Evolutionary conservation across 2,888 invertebrate genomes (phyloP).

Genomic region (Hyposoter didymator): DNA sequence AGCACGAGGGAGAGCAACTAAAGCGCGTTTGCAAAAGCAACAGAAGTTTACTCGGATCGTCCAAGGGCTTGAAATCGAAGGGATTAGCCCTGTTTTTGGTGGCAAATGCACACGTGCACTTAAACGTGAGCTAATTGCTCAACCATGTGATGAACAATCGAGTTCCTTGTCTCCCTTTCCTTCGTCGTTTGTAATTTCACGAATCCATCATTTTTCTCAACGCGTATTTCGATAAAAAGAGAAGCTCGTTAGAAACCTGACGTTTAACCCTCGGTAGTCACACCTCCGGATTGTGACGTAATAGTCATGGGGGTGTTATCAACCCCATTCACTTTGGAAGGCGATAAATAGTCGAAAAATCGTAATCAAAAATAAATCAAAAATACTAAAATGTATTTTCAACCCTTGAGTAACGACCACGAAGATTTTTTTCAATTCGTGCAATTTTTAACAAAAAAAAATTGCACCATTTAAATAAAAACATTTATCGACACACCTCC

Average conservation of each 20-base stretch:
- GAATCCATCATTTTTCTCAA: neutral
- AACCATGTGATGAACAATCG: slow-evolving; percentile 55
- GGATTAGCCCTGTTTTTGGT: slow-evolving; percentile 77
- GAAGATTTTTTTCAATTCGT: too few species aligned
- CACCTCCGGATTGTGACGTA: too few species aligned
- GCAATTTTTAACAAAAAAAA: too few species aligned
- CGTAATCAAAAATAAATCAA: too few species aligned
- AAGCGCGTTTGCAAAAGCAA: slow-evolving; percentile 42
- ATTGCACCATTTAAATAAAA: too few species aligned
- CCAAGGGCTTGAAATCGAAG: slow-evolving; percentile 62
- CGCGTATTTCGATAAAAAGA: neutral
- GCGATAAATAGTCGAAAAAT: too few species aligned
- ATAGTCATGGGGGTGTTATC: too few species aligned
- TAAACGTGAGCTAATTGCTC: slow-evolving; percentile 81
- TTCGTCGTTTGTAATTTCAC: slow-evolving; percentile 15
- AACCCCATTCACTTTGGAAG: too few species aligned
- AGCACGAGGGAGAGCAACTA: slow-evolving; percentile 28
- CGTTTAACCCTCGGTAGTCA: too few species aligned
- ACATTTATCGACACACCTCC: too few species aligned
- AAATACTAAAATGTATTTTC: too few species aligned
- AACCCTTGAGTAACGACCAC: too few species aligned
- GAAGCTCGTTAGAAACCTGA: neutral
- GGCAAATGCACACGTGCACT: slow-evolving; percentile 78
- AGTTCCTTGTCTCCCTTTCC: slow-evolving; percentile 21
- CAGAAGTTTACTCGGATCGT: slow-evolving; percentile 41